These are phyloP conservation scores for Euglossa dilemma DNA, from an alignment of 1,140 invertebrate genomes.

Conservation along the genomic window DNA sequence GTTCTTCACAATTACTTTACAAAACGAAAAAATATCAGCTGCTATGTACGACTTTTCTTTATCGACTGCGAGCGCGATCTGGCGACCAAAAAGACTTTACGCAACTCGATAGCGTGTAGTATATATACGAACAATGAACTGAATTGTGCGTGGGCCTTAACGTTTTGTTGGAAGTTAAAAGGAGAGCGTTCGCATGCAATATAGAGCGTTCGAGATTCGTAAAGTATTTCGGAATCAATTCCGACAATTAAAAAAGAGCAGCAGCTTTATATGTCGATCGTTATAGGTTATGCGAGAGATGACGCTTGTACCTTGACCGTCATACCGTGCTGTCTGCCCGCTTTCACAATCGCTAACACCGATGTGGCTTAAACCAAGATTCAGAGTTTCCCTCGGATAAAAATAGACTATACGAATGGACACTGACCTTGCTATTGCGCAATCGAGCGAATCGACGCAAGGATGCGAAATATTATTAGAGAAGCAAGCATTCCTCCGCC, in stretches of 20 bases:
- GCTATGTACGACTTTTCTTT: too few relatives aligned
- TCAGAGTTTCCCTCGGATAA: constrained; percentile 33
- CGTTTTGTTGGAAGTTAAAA: too few relatives aligned
- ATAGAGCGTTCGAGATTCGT: too few relatives aligned
- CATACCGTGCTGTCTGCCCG: constrained; percentile 23
- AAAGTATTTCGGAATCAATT: too few relatives aligned
- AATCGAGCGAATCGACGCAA: constrained; percentile 24
- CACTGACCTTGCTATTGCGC: constrained; percentile 62
- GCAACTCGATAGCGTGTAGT: too few relatives aligned
- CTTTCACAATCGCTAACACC: constrained; percentile 38
- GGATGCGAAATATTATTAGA: constrained; percentile 42
- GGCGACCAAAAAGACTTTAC: too few relatives aligned
- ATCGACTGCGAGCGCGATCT: too few relatives aligned
- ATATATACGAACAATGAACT: too few relatives aligned
- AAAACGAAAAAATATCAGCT: background rate
- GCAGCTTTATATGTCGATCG: background rate
- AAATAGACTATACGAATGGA: constrained; percentile 59
- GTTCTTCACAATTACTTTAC: background rate
- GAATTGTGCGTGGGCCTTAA: too few relatives aligned
- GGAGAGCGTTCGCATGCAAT: too few relatives aligned
- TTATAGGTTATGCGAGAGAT: background rate
- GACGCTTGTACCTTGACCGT: constrained; percentile 40
- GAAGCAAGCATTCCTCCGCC: background rate
- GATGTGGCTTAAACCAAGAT: constrained; percentile 11
- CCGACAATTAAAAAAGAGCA: background rate